Evolutionary conservation across 2,888 invertebrate species (phyloP), one percentile per base, ranked within the genome.

Genomic region (Eilema depressum): DNA sequence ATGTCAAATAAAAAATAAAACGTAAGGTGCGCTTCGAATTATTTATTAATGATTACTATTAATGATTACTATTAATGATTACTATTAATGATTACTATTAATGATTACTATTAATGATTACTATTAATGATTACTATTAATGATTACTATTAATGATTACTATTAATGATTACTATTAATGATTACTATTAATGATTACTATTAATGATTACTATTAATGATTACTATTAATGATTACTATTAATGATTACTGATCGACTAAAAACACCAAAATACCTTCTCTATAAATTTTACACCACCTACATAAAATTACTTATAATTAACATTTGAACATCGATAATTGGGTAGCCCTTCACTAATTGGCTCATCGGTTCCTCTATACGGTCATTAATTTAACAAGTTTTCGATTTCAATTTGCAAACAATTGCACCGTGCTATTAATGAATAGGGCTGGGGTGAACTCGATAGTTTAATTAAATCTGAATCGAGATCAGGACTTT

Each of bases 361-460:
- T 91, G 89, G 87, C 81, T 85, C 83, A 84, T 81, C 78, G 77
- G 41, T 76, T 71, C 79, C 75, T 75, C 77, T 77, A 75, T 77
- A 75, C 77, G 80, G 70, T 87, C 88, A 89, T 90, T 92, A 90
- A 92, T 91, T 92, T 88, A 87, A 82, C 85, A 87, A 91, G 89
- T 91, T 91, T 92, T 92, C 86, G 85, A 87, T 91, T 90, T 91
- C 91, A 91, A 91, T 92, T 89, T 86, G 85, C 84, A 86, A 88
- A 90, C 91, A 89, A 89, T 88, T 87, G 87, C 80, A 82, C 71
- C 82, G 79, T 74, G 75, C 75, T 76, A 79, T 78, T 76, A 68
- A 70, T 47, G 41, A 28, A 1, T 78, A 81, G 73, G 63, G 79
- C 57, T 76, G 79, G 63, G 68, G 17, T 56, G 11, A 66, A 76